phyloP scores from a whole-genome alignment of 2,113 vertebrate species.

The Cottus gobio region DNA sequence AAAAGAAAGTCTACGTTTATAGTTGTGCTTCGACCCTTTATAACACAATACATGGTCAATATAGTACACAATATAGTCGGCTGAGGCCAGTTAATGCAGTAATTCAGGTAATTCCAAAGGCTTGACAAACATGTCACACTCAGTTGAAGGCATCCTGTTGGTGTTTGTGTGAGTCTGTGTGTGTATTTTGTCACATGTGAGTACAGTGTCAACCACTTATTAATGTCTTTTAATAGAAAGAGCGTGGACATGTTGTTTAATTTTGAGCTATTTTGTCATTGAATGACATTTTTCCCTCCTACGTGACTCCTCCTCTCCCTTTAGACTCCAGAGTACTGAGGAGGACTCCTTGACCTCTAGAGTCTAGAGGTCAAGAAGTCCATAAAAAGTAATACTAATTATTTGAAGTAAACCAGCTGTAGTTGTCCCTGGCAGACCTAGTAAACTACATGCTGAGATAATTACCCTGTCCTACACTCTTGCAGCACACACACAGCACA shows the following conservation, averaged over 20 bases:
- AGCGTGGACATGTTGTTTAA: neutral
- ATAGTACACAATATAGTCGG: no score
- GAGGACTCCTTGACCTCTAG: neutral
- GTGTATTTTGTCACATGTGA: neutral
- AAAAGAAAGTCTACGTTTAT: neutral
- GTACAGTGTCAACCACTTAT: neutral
- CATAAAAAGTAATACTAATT: slow-evolving; percentile 5
- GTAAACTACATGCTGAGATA: slow-evolving; percentile 23
- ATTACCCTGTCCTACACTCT: slow-evolving; percentile 18
- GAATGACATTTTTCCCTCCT: neutral
- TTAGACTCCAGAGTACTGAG: no score
- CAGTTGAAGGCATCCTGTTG: neutral
- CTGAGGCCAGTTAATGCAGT: neutral
- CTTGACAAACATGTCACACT: neutral
- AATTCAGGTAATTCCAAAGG: neutral
- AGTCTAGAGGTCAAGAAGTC: slow-evolving; percentile 1
- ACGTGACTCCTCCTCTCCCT: neutral
- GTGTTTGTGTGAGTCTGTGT: no score
- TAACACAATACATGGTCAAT: no score
- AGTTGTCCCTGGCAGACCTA: neutral
- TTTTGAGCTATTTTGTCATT: neutral
- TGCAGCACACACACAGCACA: neutral
- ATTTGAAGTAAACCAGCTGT: slow-evolving; percentile 11
- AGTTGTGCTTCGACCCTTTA: neutral
- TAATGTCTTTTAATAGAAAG: neutral